Percentiles rank a stretch among this genome's conserved stretches.
phyloP scores from a whole-genome alignment of 2,113 vertebrate genomes.

The Pseudorhombus dupliciocellatus region DNA sequence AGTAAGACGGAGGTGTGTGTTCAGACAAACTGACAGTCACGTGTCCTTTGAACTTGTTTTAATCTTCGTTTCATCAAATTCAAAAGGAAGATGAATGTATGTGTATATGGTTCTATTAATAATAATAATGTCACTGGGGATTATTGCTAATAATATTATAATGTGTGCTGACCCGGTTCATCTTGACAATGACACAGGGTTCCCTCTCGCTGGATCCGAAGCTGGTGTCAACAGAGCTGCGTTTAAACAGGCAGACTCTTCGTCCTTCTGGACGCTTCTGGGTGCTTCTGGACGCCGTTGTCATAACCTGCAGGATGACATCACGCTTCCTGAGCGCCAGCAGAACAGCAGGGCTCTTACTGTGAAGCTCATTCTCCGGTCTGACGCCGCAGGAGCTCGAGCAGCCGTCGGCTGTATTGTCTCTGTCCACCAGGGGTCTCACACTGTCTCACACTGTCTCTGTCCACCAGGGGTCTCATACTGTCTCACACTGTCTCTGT shows the following conservation, averaged over 20 bases:
- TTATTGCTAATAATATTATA: not conserved
- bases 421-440: no score
- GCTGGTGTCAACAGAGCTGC: slow-evolving; percentile 76
- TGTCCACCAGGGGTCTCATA: no score
- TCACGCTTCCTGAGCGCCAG: not conserved
- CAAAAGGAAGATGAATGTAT: no score
- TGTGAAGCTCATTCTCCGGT: no score
- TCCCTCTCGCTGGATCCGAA: slow-evolving; percentile 87
- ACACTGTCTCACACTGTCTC: no score
- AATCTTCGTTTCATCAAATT: no score
- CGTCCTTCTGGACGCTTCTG: slow-evolving; percentile 84
- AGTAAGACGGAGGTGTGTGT: no score
- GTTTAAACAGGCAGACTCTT: slow-evolving; percentile 86
- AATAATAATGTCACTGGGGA: no score
- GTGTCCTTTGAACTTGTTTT: no score
- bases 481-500: no score
- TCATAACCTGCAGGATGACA: slow-evolving; percentile 82
- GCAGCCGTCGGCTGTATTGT: slow-evolving; percentile 82
- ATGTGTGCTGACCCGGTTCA: slow-evolving; percentile 88
- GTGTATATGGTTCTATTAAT: no score
- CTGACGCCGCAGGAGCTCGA: slow-evolving; percentile 86
- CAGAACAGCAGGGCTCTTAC: not conserved
- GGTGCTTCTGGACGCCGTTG: slow-evolving; percentile 83
- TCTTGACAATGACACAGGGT: slow-evolving; percentile 92
- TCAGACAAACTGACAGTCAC: no score